Base-by-base conservation (phyloP, 1,140 invertebrate species). In the Macrotrachela quadricornifera region DNA sequence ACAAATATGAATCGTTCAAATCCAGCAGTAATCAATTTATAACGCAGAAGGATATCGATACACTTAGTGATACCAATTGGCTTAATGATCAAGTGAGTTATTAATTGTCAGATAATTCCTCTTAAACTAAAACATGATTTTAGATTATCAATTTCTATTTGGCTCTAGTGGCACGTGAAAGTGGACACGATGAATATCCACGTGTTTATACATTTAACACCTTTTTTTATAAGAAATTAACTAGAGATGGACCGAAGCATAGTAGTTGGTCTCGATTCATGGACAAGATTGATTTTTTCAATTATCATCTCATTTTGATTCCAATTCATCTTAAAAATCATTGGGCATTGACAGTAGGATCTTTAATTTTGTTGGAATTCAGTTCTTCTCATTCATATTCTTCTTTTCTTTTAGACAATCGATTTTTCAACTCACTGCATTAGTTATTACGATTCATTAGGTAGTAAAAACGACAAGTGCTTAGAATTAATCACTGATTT, bases 241-340 rank as follows among this genome's bases (percentile, higher is more conserved):
- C 80, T 43, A 77, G 77, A 53, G 48, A 60, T 30, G 68, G 68
- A 21, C 69, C 45, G 49, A 55, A 10, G 58, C 61, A 10, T 61
- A 4, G 69, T 0, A 59, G 57, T 30, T 30, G 21, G 21, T 2
- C 2, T 30, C 21, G 21, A 30, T 30, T 30, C 49, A 68, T 36
- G 70, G 60, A 46, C 61, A 59, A 46, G 60, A 69, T 13, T 85
- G 94, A 67, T 77, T 94, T 49, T 92, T 94, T 67, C 66, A 76
- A 30, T 2, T 73, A 81, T 59, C 81, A 90, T 61, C 66, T 88
- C 11, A 69, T 94, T 17, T 70, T 91, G 8, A 76, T 95, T 15
- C 91, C 92, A 0, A 78, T 97, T 36, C 91, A 97, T 73, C 71
- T 94, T 17, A 82, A 81, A 1, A 78, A 91, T 55, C 92, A 97